These are phyloP conservation scores for Sylvilagus floridanus DNA, from an alignment of 2,797 vertebrate species.

Conservation along the genomic window DNA sequence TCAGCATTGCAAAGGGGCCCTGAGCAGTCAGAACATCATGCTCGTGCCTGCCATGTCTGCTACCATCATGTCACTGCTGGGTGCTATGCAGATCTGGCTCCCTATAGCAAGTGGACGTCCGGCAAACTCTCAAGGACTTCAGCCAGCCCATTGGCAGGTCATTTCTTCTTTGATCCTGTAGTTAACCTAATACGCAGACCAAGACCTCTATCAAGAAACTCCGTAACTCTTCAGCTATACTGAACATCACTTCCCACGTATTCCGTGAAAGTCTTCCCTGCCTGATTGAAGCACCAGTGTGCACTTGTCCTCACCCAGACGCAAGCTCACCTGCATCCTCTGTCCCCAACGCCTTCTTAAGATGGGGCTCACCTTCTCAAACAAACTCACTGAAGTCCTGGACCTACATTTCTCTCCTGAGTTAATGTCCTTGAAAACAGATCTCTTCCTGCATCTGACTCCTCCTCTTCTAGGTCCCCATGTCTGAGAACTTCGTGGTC, in stretches of 20 bases:
- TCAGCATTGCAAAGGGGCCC: background rate
- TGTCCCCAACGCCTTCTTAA: background rate
- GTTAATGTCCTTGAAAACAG: background rate
- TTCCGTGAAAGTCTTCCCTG: background rate
- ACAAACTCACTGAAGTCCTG: background rate
- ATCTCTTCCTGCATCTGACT: too few species aligned
- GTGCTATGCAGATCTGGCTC: rapidly evolving
- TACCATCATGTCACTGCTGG: background rate
- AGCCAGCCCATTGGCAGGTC: rapidly evolving
- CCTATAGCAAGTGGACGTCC: background rate
- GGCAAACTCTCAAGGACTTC: background rate
- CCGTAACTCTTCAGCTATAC: rapidly evolving
- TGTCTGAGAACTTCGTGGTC: background rate
- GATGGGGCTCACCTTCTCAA: background rate
- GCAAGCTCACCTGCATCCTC: too few species aligned
- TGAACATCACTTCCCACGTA: too few species aligned
- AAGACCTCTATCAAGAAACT: background rate
- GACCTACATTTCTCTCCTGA: background rate
- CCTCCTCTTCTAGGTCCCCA: background rate
- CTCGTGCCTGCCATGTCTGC: background rate
- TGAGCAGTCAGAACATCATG: rapidly evolving
- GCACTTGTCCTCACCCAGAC: too few species aligned
- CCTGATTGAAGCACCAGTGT: background rate
- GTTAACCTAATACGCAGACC: background rate
- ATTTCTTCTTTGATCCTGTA: background rate